Base-by-base conservation (phyloP, 2,113 vertebrate genomes). In the Mustela lutreola region DNA sequence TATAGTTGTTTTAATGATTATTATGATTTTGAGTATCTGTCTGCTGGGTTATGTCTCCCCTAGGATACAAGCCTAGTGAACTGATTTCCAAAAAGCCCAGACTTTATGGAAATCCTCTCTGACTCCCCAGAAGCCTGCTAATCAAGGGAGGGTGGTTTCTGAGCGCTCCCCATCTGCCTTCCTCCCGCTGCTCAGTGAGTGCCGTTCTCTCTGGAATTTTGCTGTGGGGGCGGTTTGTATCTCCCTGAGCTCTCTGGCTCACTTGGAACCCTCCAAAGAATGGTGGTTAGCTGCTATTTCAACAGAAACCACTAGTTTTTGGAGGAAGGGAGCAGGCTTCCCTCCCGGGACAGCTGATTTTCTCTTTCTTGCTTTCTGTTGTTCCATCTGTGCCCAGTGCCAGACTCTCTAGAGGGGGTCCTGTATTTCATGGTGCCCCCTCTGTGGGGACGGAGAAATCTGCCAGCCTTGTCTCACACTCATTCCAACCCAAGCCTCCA, bases 11-110 rank as follows among this genome's bases (percentile, higher is more conserved):
- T 45, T 36, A 70, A 96, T 70, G 56, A 96, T 26, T 80, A n/a
- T 83, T 76, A 86, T 84, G 76, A 90, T 80, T 50, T 48, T 48
- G 81, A 94, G 16, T 53, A 15, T 90, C 90, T 94, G 10, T 85
- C 91, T 94, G 60, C 53, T 86, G 83, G 92, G 48, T 95, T 82
- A 89, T n/a, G 22, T 79, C 65, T 86, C 60, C 73, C 19, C 11
- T 45, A 76, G 71, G 96, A 93, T 45, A 50, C 3, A 18, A 89
- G 31, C 75, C 48, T 80, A 96, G 22, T n/a, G 62, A 89, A 79
- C 71, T 60, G 16, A 39, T 50, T 87, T 91, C 82, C 92, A 21
- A 63, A 84, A 84, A 39, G 7, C 73, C 15, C 28, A 78, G 84
- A 67, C 39, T 81, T 84, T 11, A 4, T 85, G 71, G 81, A 67